phyloP scores from a whole-genome alignment of 1,140 invertebrate species.

The Chelonus insularis region DNA sequence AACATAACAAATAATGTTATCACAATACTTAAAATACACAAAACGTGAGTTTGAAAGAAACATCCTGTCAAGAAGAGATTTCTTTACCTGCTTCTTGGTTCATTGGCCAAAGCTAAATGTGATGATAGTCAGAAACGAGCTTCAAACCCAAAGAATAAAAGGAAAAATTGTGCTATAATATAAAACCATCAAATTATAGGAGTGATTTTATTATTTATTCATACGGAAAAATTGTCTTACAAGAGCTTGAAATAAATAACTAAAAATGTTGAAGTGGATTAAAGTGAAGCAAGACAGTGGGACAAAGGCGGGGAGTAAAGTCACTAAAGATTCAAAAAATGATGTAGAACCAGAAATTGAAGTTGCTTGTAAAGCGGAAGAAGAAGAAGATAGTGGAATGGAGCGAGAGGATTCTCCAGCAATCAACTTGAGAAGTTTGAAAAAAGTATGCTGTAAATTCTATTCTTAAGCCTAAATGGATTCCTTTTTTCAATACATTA shows the following conservation, averaged over 20 bases:
- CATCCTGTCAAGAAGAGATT: too few relatives aligned
- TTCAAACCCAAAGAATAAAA: too few relatives aligned
- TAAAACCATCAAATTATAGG: too few relatives aligned
- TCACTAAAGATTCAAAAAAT: constrained; percentile 14
- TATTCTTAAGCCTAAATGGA: background rate
- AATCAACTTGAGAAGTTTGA: constrained; percentile 45
- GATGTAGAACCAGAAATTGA: constrained; percentile 31
- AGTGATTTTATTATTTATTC: too few relatives aligned
- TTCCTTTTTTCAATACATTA: constrained; percentile 4
- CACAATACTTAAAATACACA: too few relatives aligned
- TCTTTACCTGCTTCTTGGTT: too few relatives aligned
- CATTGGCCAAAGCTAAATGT: too few relatives aligned
- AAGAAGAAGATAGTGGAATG: constrained; percentile 53
- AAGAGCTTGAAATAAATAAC: background rate
- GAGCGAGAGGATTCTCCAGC: constrained; percentile 53
- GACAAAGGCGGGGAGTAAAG: constrained; percentile 1
- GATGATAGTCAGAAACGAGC: too few relatives aligned
- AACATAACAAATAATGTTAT: constrained; percentile 30
- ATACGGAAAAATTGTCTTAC: too few relatives aligned
- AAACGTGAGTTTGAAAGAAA: too few relatives aligned
- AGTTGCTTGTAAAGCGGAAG: constrained; percentile 39
- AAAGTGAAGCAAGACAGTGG: constrained; percentile 51
- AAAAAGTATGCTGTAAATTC: constrained; percentile 48
- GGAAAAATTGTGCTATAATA: too few relatives aligned
- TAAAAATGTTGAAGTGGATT: constrained; percentile 57